Percentiles rank a stretch among this genome's conserved stretches.
Evolutionary conservation across 1,140 invertebrate genomes (phyloP).

Genomic region (Globodera ellingtonae): DNA sequence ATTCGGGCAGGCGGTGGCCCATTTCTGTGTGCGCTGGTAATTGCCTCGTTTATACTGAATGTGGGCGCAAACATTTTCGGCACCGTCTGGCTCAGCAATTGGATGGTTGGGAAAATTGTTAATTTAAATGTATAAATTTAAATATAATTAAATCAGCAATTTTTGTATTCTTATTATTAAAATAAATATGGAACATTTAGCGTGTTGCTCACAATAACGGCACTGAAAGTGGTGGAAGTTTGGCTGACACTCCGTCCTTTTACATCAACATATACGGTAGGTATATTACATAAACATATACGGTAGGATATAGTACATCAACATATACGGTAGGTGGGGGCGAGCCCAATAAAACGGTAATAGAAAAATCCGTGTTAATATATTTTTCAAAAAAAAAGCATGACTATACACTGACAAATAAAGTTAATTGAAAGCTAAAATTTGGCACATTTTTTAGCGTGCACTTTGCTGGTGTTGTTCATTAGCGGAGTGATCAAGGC

Average conservation of each 20-base stretch:
- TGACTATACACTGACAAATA: too few species aligned
- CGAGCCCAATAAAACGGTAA: too few species aligned
- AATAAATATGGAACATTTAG: neutral
- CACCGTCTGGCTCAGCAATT: conserved; percentile 74
- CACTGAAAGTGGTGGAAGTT: conserved; percentile 13
- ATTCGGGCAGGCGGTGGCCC: conserved; percentile 72
- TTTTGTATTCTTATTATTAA: too few species aligned
- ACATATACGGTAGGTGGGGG: too few species aligned
- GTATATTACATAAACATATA: too few species aligned
- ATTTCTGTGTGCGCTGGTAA: conserved; percentile 67
- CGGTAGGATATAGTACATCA: too few species aligned
- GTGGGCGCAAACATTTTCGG: conserved; percentile 71
- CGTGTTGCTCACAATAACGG: conserved; percentile 66
- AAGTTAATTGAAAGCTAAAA: too few species aligned
- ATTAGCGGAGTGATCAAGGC: conserved; percentile 70
- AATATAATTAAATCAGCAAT: too few species aligned
- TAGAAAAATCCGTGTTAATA: too few species aligned
- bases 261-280: conserved; percentile 46
- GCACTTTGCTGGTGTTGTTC: conserved; percentile 67
- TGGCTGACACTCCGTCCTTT: conserved; percentile 44
- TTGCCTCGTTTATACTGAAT: conserved; percentile 71
- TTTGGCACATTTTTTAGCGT: neutral
- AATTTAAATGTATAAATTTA: too few species aligned
- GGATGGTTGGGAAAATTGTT: conserved; percentile 67
- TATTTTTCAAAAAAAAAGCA: too few species aligned